Base-by-base conservation (phyloP, 64 coral and sea anemone species). In the Porites lutea region DNA sequence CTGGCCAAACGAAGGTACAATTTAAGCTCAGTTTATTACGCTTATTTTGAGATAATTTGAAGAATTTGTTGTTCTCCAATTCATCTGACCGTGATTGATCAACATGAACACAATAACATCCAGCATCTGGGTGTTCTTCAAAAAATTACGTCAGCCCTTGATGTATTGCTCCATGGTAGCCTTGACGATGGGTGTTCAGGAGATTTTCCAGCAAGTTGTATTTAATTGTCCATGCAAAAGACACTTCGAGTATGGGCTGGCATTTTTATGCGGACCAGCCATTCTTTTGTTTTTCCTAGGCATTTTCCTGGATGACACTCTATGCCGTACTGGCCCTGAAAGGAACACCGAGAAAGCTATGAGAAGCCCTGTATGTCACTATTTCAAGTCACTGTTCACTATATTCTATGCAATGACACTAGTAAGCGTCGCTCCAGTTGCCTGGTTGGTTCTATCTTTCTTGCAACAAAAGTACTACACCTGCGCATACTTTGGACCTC, bases 381-480 rank as follows among this genome's bases (percentile, higher is more conserved):
- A n/a, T n/a, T n/a, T n/a, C n/a, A n/a, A n/a, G n/a, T n/a, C 79
- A 48, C 5, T 82, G 4, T 63, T 65, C 11, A 6, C 7, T 14
- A 48, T 45, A 65, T 5, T 65, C 8, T 13, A 82, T 16, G 79
- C 65, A 48, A 14, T 65, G 1, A 16, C 65, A 7, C 59, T 59
- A 46, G 79, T 60, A 82, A n/a, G 37, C 10, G 65, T 82, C 43
- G 79, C 59, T 10, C 79, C 79, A 0, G 21, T 63, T 18, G 59
- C 60, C 9, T 82, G 79, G 79, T 48, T 82, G 59, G 43, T 82
- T n/a, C 18, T 64, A 21, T 82, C 79, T 49, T 82, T 82, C 15
- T 43, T 65, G 65, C 79, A 82, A 16, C 79, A 65, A 2, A 37
- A 82, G 43, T 65, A 82, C 44, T 82, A 82, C 13, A 66, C 79